Conservation (phyloP, 2,888 invertebrate species). For the Tetragonisca angustula region DNA sequence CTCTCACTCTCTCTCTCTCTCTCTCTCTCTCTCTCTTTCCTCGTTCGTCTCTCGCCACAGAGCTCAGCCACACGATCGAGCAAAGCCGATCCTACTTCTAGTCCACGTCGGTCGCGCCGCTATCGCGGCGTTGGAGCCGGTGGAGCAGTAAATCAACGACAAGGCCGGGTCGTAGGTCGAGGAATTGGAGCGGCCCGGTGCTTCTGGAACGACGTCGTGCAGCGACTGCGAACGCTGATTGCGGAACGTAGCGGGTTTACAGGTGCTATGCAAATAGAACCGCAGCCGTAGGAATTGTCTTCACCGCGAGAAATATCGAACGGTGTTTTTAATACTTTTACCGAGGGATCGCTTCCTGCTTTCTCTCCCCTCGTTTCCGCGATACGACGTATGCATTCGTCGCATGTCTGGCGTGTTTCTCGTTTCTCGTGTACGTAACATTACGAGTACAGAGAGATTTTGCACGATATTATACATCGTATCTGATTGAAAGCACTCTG, state of each 20-base stretch:
- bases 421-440: too few species aligned
- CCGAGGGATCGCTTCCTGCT: not conserved
- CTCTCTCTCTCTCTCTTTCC: too few species aligned
- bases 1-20: not conserved
- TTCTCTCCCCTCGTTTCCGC: not conserved
- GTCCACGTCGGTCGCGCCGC: slow-evolving; percentile 44
- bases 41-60: slow-evolving; percentile 7
- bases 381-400: not conserved
- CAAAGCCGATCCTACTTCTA: slow-evolving; percentile 12
- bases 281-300: not conserved
- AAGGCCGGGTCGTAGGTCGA: slow-evolving; percentile 64
- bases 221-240: slow-evolving; percentile 10
- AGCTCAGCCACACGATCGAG: not conserved
- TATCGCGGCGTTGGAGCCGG: slow-evolving; percentile 49
- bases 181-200: slow-evolving; percentile 64
- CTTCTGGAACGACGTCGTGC: slow-evolving; percentile 53
- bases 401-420: too few species aligned
- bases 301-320: not conserved
- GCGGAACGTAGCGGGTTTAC: slow-evolving; percentile 30
- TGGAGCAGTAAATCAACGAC: slow-evolving; percentile 69
- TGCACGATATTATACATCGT: not conserved
- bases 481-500: too few species aligned
- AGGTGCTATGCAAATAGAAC: slow-evolving; percentile 29
- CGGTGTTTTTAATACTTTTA: not conserved
- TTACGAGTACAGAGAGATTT: too few species aligned